A percentile compares a stretch with the other conserved stretches of the same genome.
These are phyloP conservation scores for Myripristis murdjan DNA, from an alignment of 2,797 vertebrate genomes.

Conservation along the genomic window DNA sequence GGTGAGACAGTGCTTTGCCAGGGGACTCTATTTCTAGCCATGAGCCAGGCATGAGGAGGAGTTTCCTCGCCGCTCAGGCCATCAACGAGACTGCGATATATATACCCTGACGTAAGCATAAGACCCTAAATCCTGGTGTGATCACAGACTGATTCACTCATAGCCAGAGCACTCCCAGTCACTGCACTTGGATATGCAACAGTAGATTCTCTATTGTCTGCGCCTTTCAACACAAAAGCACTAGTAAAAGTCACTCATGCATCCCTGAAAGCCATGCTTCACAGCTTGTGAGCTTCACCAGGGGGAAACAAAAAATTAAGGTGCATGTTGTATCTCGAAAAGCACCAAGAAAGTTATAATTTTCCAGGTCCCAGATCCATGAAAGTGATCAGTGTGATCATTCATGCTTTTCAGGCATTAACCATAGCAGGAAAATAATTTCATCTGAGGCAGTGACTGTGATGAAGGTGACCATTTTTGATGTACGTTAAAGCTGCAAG, in stretches of 20 bases:
- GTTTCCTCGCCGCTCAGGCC: slow-evolving; percentile 4
- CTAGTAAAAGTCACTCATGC: slow-evolving; percentile 38
- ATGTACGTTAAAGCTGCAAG: slow-evolving; percentile 36
- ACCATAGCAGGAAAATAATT: background rate
- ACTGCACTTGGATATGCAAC: slow-evolving; percentile 26
- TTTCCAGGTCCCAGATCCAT: slow-evolving; percentile 8
- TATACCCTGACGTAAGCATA: slow-evolving; percentile 14
- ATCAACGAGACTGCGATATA: slow-evolving; percentile 17
- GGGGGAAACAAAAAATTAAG: too few relatives aligned
- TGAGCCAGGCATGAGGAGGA: slow-evolving; percentile 1
- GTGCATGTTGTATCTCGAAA: background rate
- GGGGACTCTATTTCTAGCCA: slow-evolving; percentile 32
- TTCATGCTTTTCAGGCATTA: background rate
- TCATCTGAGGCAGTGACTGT: background rate
- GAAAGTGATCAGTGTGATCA: background rate
- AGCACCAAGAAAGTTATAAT: background rate
- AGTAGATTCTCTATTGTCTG: slow-evolving; percentile 38
- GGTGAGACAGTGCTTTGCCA: slow-evolving; percentile 23
- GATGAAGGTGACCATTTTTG: slow-evolving; percentile 15
- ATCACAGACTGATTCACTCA: slow-evolving; percentile 12
- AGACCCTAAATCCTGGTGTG: slow-evolving; percentile 7
- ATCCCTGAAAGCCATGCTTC: slow-evolving; percentile 42
- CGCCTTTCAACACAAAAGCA: slow-evolving; percentile 31
- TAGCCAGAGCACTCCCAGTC: slow-evolving; percentile 9
- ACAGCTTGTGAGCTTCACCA: background rate